Base-by-base conservation (phyloP, 2,113 vertebrate species). In the Sialia sialis region DNA sequence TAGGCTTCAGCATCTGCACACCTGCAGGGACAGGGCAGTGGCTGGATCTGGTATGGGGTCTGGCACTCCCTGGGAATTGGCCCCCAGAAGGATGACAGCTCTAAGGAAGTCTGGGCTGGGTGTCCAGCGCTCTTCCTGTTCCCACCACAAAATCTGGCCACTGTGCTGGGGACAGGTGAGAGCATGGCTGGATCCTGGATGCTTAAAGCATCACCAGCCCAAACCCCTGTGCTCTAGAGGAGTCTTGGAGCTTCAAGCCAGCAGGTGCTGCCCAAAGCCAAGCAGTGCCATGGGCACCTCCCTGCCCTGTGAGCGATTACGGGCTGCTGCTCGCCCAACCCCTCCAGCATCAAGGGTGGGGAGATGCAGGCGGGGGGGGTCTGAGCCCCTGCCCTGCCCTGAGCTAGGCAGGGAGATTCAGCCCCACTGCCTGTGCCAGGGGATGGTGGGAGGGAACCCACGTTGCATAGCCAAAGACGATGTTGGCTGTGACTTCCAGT, bases 381-480 rank as follows among this genome's bases (percentile, higher is more conserved):
- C 36, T 41, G 54, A 64, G 60, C 11, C 51, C 11, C 4, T 3
- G 13, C 59, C 36, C 38, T 0, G 0, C 69, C 25, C 34, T 6
- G 7, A 44, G 48, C 66, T 27, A 5, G 12, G 27, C 51, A 44
- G 21, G 13, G 41, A 74, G 2, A 21, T 44, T 34, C 64, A 52
- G 52, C 30, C 55, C 36, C 3, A 0, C 48, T 68, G 79, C 87
- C 56, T 5, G 1, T 3, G 6, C 17, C 6, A 0, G 36, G 44
- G 30, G 25, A 5, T 9, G 29, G 6, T 5, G 5, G 26, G 43
- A 48, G 32, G 63, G 41, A 30, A 97, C 98, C 97, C 96, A 99
- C 98, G 98, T 99, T 90, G 98, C 98, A 4, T 99, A 99, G 95
- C 98, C 98, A 66, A 98, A 99, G 84, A 99, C 98, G 14, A 98